Evolutionary conservation across 1,140 invertebrate species (phyloP).

Genomic region (Bradysia coprophila): DNA sequence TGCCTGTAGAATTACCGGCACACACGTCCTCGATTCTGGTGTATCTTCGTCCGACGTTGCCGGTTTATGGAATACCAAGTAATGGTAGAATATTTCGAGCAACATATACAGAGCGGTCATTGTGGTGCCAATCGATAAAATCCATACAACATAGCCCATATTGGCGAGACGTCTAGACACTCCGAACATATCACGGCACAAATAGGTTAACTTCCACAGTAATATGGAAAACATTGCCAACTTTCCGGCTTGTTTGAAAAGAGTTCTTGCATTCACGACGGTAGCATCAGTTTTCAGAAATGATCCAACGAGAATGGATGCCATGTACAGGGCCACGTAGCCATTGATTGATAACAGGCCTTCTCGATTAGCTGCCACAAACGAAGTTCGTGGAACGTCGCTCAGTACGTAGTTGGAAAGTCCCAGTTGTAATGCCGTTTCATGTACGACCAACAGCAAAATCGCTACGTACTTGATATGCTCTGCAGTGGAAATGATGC

Average conservation of each 20-base stretch:
- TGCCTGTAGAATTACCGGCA: conserved; percentile 37
- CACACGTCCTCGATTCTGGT: conserved; percentile 6
- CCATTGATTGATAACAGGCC: conserved; percentile 69
- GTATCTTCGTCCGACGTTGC: conserved; percentile 1
- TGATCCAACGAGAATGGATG: conserved; percentile 46
- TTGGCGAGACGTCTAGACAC: conserved; percentile 58
- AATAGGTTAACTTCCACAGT: conserved; percentile 27
- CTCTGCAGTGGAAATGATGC: conserved; percentile 24
- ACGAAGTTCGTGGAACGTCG: conserved; percentile 27
- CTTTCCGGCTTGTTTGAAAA: conserved; percentile 16
- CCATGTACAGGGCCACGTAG: conserved; percentile 66
- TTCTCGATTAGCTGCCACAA: conserved; percentile 75
- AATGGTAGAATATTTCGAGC: conserved; percentile 28
- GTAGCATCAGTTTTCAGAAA: conserved; percentile 28
- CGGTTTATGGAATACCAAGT: conserved; percentile 10
- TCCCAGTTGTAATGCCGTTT: conserved; percentile 40
- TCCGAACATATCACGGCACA: conserved; percentile 27
- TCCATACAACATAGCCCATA: conserved; percentile 53
- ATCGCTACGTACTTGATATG: conserved; percentile 28
- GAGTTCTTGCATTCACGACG: conserved; percentile 11
- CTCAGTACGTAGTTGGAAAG: conserved; percentile 55
- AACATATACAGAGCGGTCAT: conserved; percentile 31
- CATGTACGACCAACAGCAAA: conserved; percentile 41
- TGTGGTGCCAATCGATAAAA: conserved; percentile 34
- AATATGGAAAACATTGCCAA: conserved; percentile 23